Conservation (phyloP, 2,797 vertebrate species). For the Philypnodon macrostomus region DNA sequence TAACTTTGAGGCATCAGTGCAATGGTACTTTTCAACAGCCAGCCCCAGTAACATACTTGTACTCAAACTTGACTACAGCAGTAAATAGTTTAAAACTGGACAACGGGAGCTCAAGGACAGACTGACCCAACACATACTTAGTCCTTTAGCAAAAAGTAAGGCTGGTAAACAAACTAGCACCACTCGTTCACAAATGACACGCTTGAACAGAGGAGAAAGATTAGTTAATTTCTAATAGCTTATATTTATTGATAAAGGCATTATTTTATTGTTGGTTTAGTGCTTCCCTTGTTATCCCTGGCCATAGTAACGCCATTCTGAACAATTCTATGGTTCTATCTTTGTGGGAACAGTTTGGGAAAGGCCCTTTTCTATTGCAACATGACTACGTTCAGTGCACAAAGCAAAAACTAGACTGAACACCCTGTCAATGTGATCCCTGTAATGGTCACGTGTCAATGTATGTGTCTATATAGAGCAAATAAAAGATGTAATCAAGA, state of each 20-base stretch:
- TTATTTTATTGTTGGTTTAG: background rate
- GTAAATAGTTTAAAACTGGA: background rate
- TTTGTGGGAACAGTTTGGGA: too few species aligned
- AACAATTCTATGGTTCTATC: too few species aligned
- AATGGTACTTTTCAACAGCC: background rate
- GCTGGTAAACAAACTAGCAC: conserved; percentile 15
- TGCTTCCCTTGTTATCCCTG: background rate
- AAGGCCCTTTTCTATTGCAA: too few species aligned
- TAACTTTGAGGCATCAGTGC: conserved; percentile 16
- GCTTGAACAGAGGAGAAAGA: background rate
- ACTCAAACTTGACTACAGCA: conserved; percentile 1
- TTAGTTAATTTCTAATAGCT: background rate
- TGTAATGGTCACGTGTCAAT: too few species aligned
- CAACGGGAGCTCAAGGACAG: conserved; percentile 1
- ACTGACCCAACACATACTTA: background rate
- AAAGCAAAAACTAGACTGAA: too few species aligned
- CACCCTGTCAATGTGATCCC: too few species aligned
- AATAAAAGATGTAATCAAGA: too few species aligned
- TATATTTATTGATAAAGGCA: background rate
- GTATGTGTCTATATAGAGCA: too few species aligned
- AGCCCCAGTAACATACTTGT: too few species aligned
- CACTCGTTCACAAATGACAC: conserved; percentile 5
- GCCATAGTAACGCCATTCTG: too few species aligned
- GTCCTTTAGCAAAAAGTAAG: conserved; percentile 3
- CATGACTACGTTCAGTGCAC: too few species aligned